These are phyloP conservation scores for Eunapius fragilis DNA, from an alignment of 37 sponge, comb jelly and placozoan genomes.

Conservation along the genomic window DNA sequence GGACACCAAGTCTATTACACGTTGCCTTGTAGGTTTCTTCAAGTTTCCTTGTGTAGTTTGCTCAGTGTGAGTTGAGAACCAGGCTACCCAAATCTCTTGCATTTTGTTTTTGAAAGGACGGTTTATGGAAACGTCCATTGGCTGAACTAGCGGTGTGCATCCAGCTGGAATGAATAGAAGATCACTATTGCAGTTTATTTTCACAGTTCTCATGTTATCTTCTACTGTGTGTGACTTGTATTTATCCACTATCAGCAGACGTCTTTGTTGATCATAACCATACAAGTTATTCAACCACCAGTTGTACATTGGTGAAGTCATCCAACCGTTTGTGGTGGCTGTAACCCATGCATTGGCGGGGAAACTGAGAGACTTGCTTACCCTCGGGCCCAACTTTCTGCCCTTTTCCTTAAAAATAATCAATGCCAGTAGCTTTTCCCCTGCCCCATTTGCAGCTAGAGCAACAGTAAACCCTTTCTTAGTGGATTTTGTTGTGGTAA, in stretches of 20 bases:
- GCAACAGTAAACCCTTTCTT: constrained; percentile 35
- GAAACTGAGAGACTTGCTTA: not conserved
- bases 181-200: constrained; percentile 21
- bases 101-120: constrained; percentile 20
- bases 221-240: constrained; percentile 10
- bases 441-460: constrained; percentile 24
- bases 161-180: constrained; percentile 41
- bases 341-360: constrained; percentile 21
- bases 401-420: constrained; percentile 15
- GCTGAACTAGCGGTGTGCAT: constrained; percentile 47
- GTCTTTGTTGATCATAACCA: not conserved
- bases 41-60: constrained; percentile 22
- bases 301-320: constrained; percentile 8
- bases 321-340: constrained; percentile 23
- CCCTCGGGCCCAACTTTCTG: constrained; percentile 17
- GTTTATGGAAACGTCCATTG: constrained; percentile 30
- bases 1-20: constrained; percentile 22
- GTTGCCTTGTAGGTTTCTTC: constrained; percentile 27
- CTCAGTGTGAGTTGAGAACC: constrained; percentile 16
- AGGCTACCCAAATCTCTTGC: constrained; percentile 4
- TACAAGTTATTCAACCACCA: too few species aligned
- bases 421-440: constrained; percentile 22
- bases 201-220: not conserved
- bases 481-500: not conserved
- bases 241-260: constrained; percentile 18